phyloP scores from a whole-genome alignment of 2,113 vertebrate species.

The Sphyrna mokarran region DNA sequence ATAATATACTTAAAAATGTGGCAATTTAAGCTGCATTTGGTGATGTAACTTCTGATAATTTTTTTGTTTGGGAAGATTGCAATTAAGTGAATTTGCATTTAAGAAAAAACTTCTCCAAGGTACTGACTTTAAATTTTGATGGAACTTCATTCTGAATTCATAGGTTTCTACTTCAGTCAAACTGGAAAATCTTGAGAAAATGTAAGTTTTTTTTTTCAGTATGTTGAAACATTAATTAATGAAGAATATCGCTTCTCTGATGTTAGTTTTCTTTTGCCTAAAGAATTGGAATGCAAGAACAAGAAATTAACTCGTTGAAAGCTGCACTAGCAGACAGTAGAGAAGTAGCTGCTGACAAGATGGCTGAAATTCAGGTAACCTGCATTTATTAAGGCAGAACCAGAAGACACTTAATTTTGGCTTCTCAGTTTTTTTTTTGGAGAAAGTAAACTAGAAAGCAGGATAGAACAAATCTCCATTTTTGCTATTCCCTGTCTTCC shows the following conservation, averaged over 20 bases:
- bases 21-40: background rate
- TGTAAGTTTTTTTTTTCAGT: slow-evolving; percentile 19
- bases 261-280: background rate
- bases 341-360: background rate
- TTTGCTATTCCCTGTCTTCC: background rate
- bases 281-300: slow-evolving; percentile 11
- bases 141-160: background rate
- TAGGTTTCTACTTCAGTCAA: slow-evolving; percentile 1
- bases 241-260: background rate
- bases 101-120: background rate
- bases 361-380: slow-evolving; percentile 13
- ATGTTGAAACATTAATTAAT: background rate
- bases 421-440: background rate
- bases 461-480: background rate
- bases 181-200: slow-evolving; percentile 29
- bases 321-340: background rate
- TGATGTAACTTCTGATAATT: background rate
- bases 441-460: background rate
- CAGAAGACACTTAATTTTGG: background rate
- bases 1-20: background rate
- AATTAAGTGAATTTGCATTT: background rate
- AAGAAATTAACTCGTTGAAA: background rate
- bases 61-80: background rate
- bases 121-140: background rate
- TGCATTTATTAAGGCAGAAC: background rate